These are phyloP conservation scores for Gracilinanus agilis DNA, from an alignment of 2,113 vertebrate species.

Conservation along the genomic window DNA sequence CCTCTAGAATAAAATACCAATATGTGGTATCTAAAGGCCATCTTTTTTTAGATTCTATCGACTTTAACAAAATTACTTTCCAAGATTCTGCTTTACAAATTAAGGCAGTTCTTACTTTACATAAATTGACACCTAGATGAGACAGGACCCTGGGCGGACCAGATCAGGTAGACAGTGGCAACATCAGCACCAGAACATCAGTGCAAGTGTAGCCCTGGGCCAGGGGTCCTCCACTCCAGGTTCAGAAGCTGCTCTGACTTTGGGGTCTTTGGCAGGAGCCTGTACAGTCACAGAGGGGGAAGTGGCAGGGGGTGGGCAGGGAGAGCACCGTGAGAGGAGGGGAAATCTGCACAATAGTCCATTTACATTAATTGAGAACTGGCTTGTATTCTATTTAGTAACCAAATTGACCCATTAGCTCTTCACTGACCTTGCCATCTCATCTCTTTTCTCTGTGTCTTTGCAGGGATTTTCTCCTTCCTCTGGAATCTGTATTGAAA, in stretches of 20 bases:
- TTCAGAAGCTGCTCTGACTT: background rate
- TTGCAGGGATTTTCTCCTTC: background rate
- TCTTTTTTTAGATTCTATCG: background rate
- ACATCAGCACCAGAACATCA: background rate
- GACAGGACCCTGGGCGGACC: background rate
- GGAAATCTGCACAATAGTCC: background rate
- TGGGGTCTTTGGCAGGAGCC: background rate
- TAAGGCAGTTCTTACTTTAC: background rate
- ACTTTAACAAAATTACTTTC: background rate
- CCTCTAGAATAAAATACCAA: background rate
- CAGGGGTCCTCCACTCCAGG: background rate
- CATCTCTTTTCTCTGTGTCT: background rate
- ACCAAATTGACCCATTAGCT: background rate
- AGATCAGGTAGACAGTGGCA: background rate
- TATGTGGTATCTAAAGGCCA: background rate
- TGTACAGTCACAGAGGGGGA: background rate
- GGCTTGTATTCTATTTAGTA: background rate
- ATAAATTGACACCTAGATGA: background rate
- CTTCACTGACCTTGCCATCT: background rate
- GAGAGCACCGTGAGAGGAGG: background rate
- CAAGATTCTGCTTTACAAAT: background rate
- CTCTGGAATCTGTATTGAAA: background rate
- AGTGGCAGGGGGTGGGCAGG: too few species aligned
- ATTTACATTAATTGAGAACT: background rate
- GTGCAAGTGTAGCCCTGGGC: background rate